Conservation (phyloP, 1,140 invertebrate genomes). For the Myzus persicae region DNA sequence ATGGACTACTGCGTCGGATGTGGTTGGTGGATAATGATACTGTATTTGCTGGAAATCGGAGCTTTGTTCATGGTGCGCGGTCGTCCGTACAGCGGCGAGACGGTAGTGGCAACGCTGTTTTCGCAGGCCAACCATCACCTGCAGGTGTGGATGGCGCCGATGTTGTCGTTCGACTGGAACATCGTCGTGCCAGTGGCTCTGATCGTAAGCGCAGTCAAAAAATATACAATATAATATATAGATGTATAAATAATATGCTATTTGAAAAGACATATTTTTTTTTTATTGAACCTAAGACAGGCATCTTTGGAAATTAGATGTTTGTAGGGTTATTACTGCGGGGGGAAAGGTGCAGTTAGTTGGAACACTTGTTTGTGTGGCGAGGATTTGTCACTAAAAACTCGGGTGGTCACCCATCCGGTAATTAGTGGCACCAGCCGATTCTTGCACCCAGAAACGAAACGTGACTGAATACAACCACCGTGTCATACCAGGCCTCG, state of each 20-base stretch:
- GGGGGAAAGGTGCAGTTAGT: too few species aligned
- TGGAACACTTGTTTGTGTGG: too few species aligned
- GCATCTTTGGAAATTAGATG: too few species aligned
- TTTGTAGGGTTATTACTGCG: too few species aligned
- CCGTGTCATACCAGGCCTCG: too few species aligned
- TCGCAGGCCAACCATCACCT: conserved; percentile 68
- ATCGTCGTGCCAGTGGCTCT: conserved; percentile 80
- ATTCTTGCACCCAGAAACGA: too few species aligned
- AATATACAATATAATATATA: background rate
- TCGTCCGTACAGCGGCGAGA: conserved; percentile 83
- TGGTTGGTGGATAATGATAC: conserved; percentile 83
- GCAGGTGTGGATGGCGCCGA: conserved; percentile 71
- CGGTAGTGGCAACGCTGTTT: conserved; percentile 73
- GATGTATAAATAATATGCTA: background rate
- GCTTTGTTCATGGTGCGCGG: conserved; percentile 85
- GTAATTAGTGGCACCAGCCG: too few species aligned
- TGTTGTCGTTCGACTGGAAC: conserved; percentile 89
- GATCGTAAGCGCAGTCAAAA: conserved; percentile 69
- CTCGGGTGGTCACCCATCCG: too few species aligned
- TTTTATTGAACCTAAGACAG: too few species aligned
- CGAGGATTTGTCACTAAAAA: too few species aligned
- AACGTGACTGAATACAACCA: too few species aligned
- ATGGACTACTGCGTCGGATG: conserved; percentile 83
- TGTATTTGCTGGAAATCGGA: conserved; percentile 79
- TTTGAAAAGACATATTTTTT: background rate